Base-by-base conservation (phyloP, 2,888 invertebrate genomes). In the Acanthacorydalis orientalis region DNA sequence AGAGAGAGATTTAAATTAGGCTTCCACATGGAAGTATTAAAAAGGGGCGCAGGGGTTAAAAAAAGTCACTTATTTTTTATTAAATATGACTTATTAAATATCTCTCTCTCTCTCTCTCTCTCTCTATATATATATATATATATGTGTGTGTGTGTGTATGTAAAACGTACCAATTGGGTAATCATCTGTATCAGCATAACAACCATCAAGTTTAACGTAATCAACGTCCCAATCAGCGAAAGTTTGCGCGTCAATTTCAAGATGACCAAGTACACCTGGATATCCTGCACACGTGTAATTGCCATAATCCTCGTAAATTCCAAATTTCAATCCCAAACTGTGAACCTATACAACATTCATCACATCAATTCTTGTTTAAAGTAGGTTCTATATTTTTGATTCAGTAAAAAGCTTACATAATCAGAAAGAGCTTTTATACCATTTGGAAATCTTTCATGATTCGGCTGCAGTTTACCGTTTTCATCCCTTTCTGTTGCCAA, bases 161-260 rank as follows among this genome's bases (percentile, higher is more conserved):
- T 23, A 31, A 39, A 46, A 47, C 39, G 46, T 58, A 73, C 76
- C 73, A 54, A 59, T 56, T 55, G 75, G 74, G 72, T 78, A 74
- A n/a, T 67, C 65, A 4, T 58, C 57, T 4, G 70, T 62, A 15
- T 78, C 70, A 7, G 80, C 72, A 59, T 83, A 74, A 61, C 89
- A 89, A 0, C 86, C 88, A 57, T 89, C 89, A 38, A 88, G 65
- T 64, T 89, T 88, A 42, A 89, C 67, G 58, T 84, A 84, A 61
- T 89, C 89, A 0, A 85, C 79, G 9, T 70, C 78, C 88, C 87
- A 89, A 16, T 77, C 75, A 1, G 82, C 84, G 59, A 87, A 83
- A 0, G 80, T 80, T 50, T 79, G 63, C 0, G 85, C 80, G 58
- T 89, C 88, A 2, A 66, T 55, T 56, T 76, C 68, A 55, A 83